Percentiles rank a stretch among this genome's conserved stretches.
These are phyloP conservation scores for Drosophila leontia DNA, from an alignment of 1,140 invertebrate species.

Conservation along the genomic window DNA sequence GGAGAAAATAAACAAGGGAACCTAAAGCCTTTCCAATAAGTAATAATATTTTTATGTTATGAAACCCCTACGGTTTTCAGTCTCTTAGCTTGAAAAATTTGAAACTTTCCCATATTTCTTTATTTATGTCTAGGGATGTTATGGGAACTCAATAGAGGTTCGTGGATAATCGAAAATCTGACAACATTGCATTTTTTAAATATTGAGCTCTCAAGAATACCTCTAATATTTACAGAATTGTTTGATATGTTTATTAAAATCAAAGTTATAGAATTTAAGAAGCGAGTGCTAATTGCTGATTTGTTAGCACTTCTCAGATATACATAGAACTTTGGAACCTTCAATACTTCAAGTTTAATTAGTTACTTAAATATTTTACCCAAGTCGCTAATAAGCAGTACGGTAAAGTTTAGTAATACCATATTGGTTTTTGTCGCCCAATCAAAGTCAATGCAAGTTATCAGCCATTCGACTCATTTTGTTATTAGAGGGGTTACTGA, in stretches of 20 bases:
- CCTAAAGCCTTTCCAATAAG: conserved; percentile 1
- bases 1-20: conserved; percentile 30
- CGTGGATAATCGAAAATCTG: too few species aligned
- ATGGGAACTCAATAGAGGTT: not conserved
- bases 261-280: conserved; percentile 15
- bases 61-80: not conserved
- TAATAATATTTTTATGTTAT: conserved; percentile 2
- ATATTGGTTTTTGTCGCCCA: not conserved
- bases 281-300: conserved; percentile 27
- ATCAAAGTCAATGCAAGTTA: conserved; percentile 19
- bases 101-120: not conserved
- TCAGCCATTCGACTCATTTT: conserved; percentile 15
- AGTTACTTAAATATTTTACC: conserved; percentile 18
- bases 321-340: conserved; percentile 10
- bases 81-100: not conserved
- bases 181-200: not conserved
- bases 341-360: conserved; percentile 26
- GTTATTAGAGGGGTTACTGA: conserved; percentile 15
- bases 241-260: not conserved
- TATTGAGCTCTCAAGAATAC: not conserved
- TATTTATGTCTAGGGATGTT: not conserved
- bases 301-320: conserved; percentile 16
- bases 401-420: not conserved
- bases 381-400: conserved; percentile 1
- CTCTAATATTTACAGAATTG: conserved; percentile 2